Base-by-base conservation (phyloP, 2,888 invertebrate genomes). In the Nymphalis c-album region DNA sequence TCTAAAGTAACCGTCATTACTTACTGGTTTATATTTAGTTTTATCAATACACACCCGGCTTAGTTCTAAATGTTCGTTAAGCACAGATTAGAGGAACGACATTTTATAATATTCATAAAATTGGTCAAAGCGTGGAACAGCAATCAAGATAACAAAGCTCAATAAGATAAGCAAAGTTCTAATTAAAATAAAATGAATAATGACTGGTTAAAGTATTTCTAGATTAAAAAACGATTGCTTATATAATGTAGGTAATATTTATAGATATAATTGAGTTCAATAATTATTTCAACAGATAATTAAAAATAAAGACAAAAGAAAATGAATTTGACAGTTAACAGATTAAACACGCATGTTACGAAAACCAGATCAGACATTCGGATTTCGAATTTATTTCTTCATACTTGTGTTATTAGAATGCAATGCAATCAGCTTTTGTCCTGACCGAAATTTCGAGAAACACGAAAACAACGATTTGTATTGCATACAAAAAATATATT, bases 351-450 rank as follows among this genome's bases (percentile, higher is more conserved):
- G 48, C n/a, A 7, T 35, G 40, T 60, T 35, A 46, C 51, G 31
- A 13, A 51, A 63, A 53, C 51, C 40, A 67, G 59, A 63, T 13
- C 55, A 46, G 51, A 60, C 48, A 26, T 67, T 60, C 47, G 47
- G 47, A 70, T 58, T 60, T 67, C 50, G 55, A 60, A 62, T 63
- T 63, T 61, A 67, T 48, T 63, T 51, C 63, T 13, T 63, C 40
- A 55, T 57, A 64, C 50, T 53, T 13, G 10, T 17, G 64, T 61
- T 66, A 69, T 69, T 70, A 64, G 67, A 67, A 64, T 70, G 67
- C 63, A 47, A 47, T 20, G n/a, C 57, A 51, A 18, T 61, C 47
- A 13, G 57, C 68, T 68, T 61, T 67, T 63, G 62, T 65, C 68
- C 35, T 18, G 59, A 22, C 64, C 55, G 68, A 63, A 67, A 67